Percentiles rank a stretch among this genome's conserved stretches.
Conservation (phyloP, 1,140 invertebrate genomes). For the Drosophila auraria region DNA sequence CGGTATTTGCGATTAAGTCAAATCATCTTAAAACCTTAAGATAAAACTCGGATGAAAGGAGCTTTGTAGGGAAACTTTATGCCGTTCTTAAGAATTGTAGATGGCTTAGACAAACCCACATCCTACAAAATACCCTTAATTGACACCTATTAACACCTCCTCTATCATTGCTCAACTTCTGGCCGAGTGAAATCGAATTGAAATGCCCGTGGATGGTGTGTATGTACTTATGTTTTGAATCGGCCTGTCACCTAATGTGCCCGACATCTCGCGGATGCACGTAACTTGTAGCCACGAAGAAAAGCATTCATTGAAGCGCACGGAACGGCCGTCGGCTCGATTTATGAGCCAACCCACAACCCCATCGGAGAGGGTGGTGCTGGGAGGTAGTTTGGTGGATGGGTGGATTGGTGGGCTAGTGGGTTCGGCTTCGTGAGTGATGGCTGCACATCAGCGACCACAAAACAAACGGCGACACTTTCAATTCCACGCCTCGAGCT, state of each 20-base stretch:
- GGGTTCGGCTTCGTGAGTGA: conserved; percentile 46
- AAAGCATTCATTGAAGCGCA: conserved; percentile 45
- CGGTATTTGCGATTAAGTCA: too few relatives aligned
- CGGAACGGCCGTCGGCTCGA: conserved; percentile 43
- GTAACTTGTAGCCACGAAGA: conserved; percentile 34
- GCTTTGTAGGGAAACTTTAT: too few relatives aligned
- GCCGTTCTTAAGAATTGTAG: not conserved
- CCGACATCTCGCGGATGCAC: conserved; percentile 43
- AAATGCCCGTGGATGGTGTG: conserved; percentile 16
- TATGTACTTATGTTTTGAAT: conserved; percentile 12
- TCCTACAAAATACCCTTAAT: not conserved
- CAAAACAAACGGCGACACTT: conserved; percentile 68
- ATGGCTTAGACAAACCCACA: not conserved
- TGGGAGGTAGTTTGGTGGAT: not conserved
- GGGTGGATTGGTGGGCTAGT: not conserved
- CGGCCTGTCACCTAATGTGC: conserved; percentile 32
- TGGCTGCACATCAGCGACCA: conserved; percentile 70
- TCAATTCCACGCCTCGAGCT: conserved; percentile 69
- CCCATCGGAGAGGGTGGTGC: not conserved
- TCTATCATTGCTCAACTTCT: conserved; percentile 24
- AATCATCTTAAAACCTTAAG: too few relatives aligned
- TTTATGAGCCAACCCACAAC: conserved; percentile 48
- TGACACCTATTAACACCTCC: not conserved
- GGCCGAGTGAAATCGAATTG: conserved; percentile 34
- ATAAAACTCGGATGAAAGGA: too few relatives aligned